Percentiles rank a stretch among this genome's conserved stretches.
Conservation (phyloP, 2,113 vertebrate species). For the Macrotis lagotis region DNA sequence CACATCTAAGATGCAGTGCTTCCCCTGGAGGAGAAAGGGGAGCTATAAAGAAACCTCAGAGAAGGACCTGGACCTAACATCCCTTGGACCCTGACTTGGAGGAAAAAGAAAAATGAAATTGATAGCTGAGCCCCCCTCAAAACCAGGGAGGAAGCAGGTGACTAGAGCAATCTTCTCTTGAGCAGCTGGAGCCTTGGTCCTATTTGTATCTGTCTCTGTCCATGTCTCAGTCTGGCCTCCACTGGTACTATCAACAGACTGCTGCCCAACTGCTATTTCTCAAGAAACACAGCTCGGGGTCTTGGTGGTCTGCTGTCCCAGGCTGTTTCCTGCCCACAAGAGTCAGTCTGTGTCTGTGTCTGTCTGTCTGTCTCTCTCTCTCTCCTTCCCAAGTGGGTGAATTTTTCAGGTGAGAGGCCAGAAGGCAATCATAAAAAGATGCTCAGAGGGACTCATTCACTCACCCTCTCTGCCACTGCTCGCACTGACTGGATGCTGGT, state of each 20-base stretch:
- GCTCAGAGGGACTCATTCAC: too few species aligned
- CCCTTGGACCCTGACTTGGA: not conserved
- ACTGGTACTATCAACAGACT: too few species aligned
- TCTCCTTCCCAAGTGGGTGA: not conserved
- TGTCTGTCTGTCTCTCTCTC: too few species aligned
- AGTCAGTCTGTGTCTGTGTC: too few species aligned
- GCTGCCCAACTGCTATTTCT: not conserved
- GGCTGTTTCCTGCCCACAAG: too few species aligned
- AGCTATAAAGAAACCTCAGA: not conserved
- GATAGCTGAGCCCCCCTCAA: not conserved
- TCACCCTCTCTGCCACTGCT: slow-evolving; percentile 96
- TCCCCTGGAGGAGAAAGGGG: slow-evolving; percentile 87
- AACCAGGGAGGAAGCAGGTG: not conserved
- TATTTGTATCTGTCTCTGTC: too few species aligned
- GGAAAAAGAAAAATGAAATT: not conserved
- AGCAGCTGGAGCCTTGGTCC: too few species aligned
- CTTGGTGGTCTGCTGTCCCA: too few species aligned
- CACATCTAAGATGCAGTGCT: slow-evolving; percentile 99
- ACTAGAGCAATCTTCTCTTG: too few species aligned
- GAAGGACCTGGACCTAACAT: not conserved
- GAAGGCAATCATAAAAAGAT: too few species aligned
- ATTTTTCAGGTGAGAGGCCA: not conserved
- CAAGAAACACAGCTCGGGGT: too few species aligned
- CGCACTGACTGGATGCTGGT: slow-evolving; percentile 98
- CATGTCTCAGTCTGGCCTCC: too few species aligned